Evolutionary conservation across 2,797 vertebrate genomes (phyloP).

Genomic region (Myotis findleyi): DNA sequence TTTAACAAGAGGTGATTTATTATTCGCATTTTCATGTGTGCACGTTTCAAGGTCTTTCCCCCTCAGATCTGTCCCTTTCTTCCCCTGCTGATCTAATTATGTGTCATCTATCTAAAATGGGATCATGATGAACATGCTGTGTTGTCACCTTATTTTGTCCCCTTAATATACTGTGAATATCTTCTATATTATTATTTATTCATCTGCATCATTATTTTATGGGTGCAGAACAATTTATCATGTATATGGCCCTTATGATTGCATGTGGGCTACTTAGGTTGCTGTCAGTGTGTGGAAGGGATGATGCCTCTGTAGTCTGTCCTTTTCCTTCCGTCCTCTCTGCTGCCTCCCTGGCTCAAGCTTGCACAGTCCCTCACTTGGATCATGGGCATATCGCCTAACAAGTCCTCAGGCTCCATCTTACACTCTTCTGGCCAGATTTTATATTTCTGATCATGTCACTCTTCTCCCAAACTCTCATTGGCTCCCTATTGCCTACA

Average conservation of each 20-base stretch:
- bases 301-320: neutral
- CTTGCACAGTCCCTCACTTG: neutral
- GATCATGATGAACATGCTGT: neutral
- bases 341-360: neutral
- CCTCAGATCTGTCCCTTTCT: neutral
- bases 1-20: neutral
- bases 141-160: slow-evolving; percentile 5
- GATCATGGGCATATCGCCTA: neutral
- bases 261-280: neutral
- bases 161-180: neutral
- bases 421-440: neutral
- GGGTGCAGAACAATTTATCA: neutral
- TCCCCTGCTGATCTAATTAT: neutral
- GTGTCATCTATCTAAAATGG: neutral
- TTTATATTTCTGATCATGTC: neutral
- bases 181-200: slow-evolving; percentile 56
- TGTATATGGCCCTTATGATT: fast-evolving
- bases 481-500: neutral
- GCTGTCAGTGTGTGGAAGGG: neutral
- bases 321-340: neutral
- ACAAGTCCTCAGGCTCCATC: neutral
- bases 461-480: neutral
- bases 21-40: neutral
- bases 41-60: neutral
- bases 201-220: neutral